phyloP scores from a whole-genome alignment of 2,888 invertebrate genomes.

The Sinopyrophorus schimmeli region DNA sequence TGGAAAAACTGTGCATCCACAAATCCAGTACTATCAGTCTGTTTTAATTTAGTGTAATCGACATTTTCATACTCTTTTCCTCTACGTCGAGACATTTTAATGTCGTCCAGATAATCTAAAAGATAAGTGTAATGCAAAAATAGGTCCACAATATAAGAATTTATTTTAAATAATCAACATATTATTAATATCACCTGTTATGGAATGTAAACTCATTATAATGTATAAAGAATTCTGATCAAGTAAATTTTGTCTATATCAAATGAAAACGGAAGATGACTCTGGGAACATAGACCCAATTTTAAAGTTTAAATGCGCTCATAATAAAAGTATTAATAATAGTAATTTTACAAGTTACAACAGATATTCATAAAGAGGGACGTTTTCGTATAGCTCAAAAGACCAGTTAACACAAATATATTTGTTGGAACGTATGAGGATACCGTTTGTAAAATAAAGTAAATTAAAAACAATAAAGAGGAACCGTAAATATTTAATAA shows the following conservation, averaged over 20 bases:
- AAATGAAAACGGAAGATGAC: conserved; percentile 35
- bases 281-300: conserved; percentile 24
- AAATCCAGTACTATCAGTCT: conserved; percentile 66
- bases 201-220: conserved; percentile 48
- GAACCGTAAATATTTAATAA: no score
- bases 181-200: conserved; percentile 46
- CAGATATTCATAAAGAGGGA: no score
- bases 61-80: conserved; percentile 63
- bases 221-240: no score
- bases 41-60: conserved; percentile 62
- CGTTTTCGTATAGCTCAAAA: no score
- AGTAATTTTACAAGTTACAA: no score
- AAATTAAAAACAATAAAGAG: no score
- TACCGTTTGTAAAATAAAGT: no score
- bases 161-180: background rate
- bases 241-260: no score
- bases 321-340: no score
- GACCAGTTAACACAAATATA: no score
- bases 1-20: conserved; percentile 70
- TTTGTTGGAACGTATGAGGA: no score
- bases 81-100: conserved; percentile 65
- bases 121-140: conserved; percentile 25
- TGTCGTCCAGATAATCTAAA: conserved; percentile 56
- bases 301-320: no score
- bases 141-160: conserved; percentile 7